Percentiles rank a stretch among this genome's conserved stretches.
phyloP scores from a whole-genome alignment of 2,888 invertebrate species.

The Caenorhabditis plicata region DNA sequence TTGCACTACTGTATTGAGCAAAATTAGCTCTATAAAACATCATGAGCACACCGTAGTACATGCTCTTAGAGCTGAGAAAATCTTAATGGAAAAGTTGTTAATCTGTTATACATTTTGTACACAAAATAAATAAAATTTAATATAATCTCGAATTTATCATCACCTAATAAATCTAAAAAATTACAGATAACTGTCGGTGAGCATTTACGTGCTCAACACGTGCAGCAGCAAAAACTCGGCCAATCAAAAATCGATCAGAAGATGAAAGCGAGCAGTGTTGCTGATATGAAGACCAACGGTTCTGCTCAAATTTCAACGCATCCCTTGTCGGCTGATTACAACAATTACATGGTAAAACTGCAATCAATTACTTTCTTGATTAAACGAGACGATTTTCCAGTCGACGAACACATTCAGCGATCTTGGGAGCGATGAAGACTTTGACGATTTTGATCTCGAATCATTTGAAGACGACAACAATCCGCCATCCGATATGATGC shows the following conservation, averaged over 20 bases:
- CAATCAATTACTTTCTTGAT: too few species aligned
- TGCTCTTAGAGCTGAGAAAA: too few species aligned
- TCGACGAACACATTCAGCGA: too few species aligned
- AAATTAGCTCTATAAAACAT: too few species aligned
- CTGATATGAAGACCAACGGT: constrained; percentile 6
- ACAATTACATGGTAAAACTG: not conserved
- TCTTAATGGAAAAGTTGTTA: too few species aligned
- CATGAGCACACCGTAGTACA: not conserved
- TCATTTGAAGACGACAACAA: constrained; percentile 2
- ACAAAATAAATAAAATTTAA: too few species aligned
- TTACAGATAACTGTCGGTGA: constrained; percentile 41
- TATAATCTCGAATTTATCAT: not conserved
- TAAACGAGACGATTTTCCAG: too few species aligned
- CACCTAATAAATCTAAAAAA: not conserved
- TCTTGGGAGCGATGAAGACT: constrained; percentile 6
- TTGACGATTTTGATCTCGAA: constrained; percentile 4
- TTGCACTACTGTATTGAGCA: too few species aligned
- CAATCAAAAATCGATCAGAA: not conserved
- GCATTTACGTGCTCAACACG: constrained; percentile 39
- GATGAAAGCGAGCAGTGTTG: not conserved
- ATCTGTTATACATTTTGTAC: too few species aligned
- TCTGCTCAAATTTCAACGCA: constrained; percentile 19
- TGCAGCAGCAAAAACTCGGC: constrained; percentile 7
- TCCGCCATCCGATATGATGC: too few species aligned
- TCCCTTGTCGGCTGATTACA: constrained; percentile 2